Conservation (phyloP, 2,113 vertebrate species). For the Alethe diademata region DNA sequence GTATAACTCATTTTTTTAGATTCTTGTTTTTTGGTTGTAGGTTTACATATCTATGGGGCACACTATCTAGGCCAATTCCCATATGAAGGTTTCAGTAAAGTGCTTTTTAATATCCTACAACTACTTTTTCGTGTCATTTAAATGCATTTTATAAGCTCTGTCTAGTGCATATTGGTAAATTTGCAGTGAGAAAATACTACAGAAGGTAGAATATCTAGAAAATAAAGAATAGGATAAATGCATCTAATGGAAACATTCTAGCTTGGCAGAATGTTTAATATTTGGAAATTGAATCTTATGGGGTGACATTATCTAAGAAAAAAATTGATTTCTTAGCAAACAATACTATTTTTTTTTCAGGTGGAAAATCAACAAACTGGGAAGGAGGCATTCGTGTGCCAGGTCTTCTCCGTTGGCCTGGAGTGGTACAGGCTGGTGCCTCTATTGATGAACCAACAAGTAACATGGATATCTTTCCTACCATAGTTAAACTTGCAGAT, state of each 20-base stretch:
- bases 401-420: constrained; percentile 80
- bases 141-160: neutral
- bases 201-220: neutral
- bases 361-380: constrained; percentile 87
- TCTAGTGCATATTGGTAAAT: neutral
- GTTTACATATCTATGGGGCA: neutral
- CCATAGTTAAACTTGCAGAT: constrained; percentile 73
- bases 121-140: neutral
- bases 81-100: neutral
- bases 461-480: constrained; percentile 92
- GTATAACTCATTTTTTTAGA: neutral
- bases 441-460: constrained; percentile 80
- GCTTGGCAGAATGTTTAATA: neutral
- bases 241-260: neutral
- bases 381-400: constrained; percentile 91
- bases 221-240: neutral
- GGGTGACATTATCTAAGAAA: neutral
- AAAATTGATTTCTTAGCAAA: neutral
- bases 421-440: constrained; percentile 61
- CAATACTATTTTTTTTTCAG: constrained; percentile 58
- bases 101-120: neutral
- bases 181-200: neutral
- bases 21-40: neutral
- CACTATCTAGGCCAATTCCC: neutral
- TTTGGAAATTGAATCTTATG: neutral